A percentile compares a stretch with the other conserved stretches of the same genome.
Evolutionary conservation across 2,888 invertebrate genomes (phyloP).

Genomic region (Dioctria rufipes): DNA sequence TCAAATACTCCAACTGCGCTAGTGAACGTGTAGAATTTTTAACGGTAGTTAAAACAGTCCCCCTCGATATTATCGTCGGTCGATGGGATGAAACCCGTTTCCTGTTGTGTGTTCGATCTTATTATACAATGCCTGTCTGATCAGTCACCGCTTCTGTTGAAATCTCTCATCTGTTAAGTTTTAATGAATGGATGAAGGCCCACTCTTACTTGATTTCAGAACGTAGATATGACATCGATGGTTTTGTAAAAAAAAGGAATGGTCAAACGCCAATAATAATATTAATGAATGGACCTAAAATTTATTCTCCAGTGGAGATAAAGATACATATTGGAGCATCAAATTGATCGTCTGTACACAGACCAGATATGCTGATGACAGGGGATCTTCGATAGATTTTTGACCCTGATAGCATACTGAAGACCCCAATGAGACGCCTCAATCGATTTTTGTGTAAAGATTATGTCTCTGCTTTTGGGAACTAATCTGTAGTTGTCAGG

Average conservation of each 20-base stretch:
- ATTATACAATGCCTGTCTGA: conserved; percentile 18
- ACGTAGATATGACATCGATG: background rate
- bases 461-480: conserved; percentile 31
- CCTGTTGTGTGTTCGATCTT: too few relatives aligned
- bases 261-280: conserved; percentile 33
- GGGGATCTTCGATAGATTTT: conserved; percentile 37
- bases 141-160: conserved; percentile 47
- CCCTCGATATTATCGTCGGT: too few relatives aligned
- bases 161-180: conserved; percentile 7
- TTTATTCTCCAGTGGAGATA: conserved; percentile 27
- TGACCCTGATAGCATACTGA: conserved; percentile 7
- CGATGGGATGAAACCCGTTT: too few relatives aligned
- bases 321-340: conserved; percentile 32
- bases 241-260: conserved; percentile 20
- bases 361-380: conserved; percentile 36
- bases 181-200: conserved; percentile 24
- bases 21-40: too few relatives aligned
- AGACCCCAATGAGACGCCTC: conserved; percentile 11
- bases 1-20: too few relatives aligned
- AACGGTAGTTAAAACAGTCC: too few relatives aligned
- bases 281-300: conserved; percentile 42
- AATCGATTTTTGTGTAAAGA: conserved; percentile 33
- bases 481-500: conserved; percentile 43
- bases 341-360: conserved; percentile 37
- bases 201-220: background rate